phyloP scores from a whole-genome alignment of 2,888 invertebrate species.

The Aphelenchoides bicaudatus region DNA sequence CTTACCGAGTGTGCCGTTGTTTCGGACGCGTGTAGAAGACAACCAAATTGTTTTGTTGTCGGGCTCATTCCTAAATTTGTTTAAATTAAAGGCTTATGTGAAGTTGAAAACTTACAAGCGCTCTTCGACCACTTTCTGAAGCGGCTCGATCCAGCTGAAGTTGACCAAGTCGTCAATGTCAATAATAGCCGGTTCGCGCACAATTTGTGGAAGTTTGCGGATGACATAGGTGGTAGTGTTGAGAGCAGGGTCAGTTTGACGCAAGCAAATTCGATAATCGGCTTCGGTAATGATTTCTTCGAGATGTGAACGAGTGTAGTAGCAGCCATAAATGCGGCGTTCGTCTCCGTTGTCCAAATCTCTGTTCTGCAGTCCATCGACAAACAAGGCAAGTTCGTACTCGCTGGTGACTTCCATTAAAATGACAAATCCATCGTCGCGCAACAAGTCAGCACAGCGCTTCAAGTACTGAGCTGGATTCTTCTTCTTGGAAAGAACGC shows the following conservation, averaged over 20 bases:
- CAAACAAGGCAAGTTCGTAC: conserved; percentile 48
- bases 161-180: conserved; percentile 57
- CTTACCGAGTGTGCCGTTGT: conserved; percentile 78
- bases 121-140: conserved; percentile 66
- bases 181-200: conserved; percentile 54
- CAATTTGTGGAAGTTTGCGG: conserved; percentile 39
- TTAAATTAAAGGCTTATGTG: too few species aligned
- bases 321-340: conserved; percentile 44
- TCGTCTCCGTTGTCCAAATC: conserved; percentile 36
- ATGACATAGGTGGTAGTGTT: conserved; percentile 51
- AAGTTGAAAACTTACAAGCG: too few species aligned
- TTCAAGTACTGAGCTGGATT: conserved; percentile 50
- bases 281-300: conserved; percentile 44
- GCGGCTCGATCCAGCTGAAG: conserved; percentile 59
- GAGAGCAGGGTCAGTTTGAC: conserved; percentile 45
- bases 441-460: conserved; percentile 44
- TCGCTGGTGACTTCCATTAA: conserved; percentile 62
- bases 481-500: conserved; percentile 50
- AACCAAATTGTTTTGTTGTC: conserved; percentile 66
- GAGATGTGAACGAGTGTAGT: conserved; percentile 50
- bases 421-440: conserved; percentile 63
- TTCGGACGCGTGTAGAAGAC: conserved; percentile 64
- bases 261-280: conserved; percentile 56
- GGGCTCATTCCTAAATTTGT: too few species aligned
- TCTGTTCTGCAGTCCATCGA: conserved; percentile 43